These are phyloP conservation scores for Alectoris magna DNA, from an alignment of 2,797 vertebrate species.

Conservation along the genomic window DNA sequence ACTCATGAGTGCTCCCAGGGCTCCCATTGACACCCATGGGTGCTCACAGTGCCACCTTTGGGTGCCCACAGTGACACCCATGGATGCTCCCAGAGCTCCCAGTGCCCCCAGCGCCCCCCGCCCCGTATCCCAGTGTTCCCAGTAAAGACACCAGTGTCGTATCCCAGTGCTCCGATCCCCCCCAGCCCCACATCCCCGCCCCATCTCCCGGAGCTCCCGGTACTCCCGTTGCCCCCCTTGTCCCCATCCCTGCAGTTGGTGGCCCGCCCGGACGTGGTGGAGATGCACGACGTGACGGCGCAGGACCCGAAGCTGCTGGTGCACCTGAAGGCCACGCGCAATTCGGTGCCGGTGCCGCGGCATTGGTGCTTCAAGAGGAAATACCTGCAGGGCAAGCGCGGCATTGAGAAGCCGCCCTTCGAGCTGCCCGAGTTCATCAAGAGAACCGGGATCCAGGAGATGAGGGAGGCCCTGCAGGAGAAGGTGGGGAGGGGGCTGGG, in stretches of 20 bases:
- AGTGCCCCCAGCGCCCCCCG: too few species aligned
- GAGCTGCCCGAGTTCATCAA: conserved; percentile 96
- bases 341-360: conserved; percentile 93
- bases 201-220: too few species aligned
- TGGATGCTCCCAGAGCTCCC: too few species aligned
- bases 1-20: too few species aligned
- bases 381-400: conserved; percentile 95
- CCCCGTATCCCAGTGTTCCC: too few species aligned
- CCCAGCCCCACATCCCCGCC: too few species aligned
- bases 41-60: too few species aligned
- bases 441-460: conserved; percentile 95
- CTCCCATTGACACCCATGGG: too few species aligned
- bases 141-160: too few species aligned
- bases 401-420: conserved; percentile 96
- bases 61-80: too few species aligned
- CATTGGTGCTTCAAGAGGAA: conserved; percentile 98
- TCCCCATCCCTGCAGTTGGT: conserved; percentile 81
- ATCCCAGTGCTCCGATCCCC: too few species aligned
- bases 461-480: conserved; percentile 96
- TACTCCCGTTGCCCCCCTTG: too few species aligned
- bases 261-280: conserved; percentile 92
- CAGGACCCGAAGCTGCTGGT: conserved; percentile 96
- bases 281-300: conserved; percentile 96
- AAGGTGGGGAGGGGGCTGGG: conserved; percentile 79
- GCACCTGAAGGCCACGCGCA: conserved; percentile 94